phyloP scores from a whole-genome alignment of 2,888 invertebrate genomes.

The Noctua comes region DNA sequence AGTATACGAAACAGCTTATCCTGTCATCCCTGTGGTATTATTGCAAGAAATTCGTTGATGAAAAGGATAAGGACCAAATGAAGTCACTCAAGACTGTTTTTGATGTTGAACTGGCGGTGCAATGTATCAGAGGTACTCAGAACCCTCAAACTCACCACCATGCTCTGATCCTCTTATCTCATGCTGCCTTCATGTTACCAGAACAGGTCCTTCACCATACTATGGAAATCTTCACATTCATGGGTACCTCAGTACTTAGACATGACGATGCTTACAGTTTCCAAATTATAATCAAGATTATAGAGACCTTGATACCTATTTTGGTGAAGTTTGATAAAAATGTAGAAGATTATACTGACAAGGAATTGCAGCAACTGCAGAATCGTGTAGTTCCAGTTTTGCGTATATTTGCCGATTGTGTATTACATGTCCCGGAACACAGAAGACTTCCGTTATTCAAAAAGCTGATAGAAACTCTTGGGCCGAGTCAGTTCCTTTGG shows the following conservation, averaged over 20 bases:
- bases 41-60: conserved; percentile 90
- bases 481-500: conserved; percentile 92
- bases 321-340: conserved; percentile 90
- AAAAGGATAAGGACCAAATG: conserved; percentile 82
- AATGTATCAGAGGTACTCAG: conserved; percentile 96
- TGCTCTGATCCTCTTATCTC: conserved; percentile 95
- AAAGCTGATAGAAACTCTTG: conserved; percentile 94
- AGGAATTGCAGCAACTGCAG: conserved; percentile 82
- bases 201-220: conserved; percentile 97
- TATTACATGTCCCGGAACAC: conserved; percentile 98
- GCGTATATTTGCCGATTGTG: conserved; percentile 97
- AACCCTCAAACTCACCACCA: conserved; percentile 99
- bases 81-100: conserved; percentile 87
- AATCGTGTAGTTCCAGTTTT: conserved; percentile 92
- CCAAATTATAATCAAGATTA: conserved; percentile 96
- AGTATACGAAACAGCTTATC: conserved; percentile 97
- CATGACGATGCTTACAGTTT: conserved; percentile 99
- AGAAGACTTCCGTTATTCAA: conserved; percentile 95
- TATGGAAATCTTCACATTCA: conserved; percentile 99
- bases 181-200: conserved; percentile 94
- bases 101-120: conserved; percentile 95
- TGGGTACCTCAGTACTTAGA: conserved; percentile 97
- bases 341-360: conserved; percentile 80
- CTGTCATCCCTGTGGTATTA: conserved; percentile 94
- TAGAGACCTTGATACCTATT: conserved; percentile 97